Evolutionary conservation across 2,113 vertebrate genomes (phyloP).

Genomic region (Peromyscus polionotus): DNA sequence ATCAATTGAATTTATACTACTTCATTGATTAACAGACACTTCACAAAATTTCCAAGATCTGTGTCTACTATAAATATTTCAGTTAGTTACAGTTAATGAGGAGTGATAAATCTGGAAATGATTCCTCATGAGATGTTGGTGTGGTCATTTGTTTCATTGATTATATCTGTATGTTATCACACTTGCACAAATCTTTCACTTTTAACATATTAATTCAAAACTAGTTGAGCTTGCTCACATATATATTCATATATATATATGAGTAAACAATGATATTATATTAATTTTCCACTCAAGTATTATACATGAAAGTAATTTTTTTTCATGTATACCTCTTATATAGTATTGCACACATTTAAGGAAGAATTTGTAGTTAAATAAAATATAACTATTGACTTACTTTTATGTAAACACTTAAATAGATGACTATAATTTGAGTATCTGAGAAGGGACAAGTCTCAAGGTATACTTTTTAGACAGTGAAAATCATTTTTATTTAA

Average conservation of each 20-base stretch:
- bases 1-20: constrained; percentile 52
- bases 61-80: constrained; percentile 78
- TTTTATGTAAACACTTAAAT: constrained; percentile 23
- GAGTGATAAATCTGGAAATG: constrained; percentile 73
- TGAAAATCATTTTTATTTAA: constrained; percentile 77
- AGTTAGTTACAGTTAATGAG: constrained; percentile 84
- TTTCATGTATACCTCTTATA: constrained; percentile 66
- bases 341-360: constrained; percentile 70
- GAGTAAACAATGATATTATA: constrained; percentile 65
- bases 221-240: background rate
- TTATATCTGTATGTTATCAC: constrained; percentile 75
- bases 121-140: constrained; percentile 75
- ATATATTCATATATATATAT: background rate
- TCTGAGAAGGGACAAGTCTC: constrained; percentile 49
- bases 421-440: background rate
- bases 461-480: constrained; percentile 73
- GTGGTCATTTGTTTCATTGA: constrained; percentile 76
- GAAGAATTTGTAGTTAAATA: constrained; percentile 64
- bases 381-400: constrained; percentile 52
- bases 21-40: constrained; percentile 57
- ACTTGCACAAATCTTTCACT: constrained; percentile 62
- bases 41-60: constrained; percentile 79
- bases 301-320: constrained; percentile 69
- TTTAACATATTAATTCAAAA: constrained; percentile 70
- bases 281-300: constrained; percentile 75